Base-by-base conservation (phyloP, 1,140 invertebrate genomes). In the Pectinophora gossypiella region DNA sequence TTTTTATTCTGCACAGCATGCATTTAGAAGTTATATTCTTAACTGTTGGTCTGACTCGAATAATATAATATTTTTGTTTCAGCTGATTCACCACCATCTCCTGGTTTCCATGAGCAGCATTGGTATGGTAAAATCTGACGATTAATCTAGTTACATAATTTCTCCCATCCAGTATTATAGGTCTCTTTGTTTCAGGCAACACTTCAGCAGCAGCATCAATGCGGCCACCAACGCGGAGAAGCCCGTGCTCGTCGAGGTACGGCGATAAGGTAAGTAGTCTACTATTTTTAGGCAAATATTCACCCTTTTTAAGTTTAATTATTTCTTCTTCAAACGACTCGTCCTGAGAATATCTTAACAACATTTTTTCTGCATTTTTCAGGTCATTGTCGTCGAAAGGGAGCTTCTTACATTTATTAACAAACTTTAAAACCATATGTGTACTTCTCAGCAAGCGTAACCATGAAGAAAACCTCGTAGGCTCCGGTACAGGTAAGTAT, bases 401-500 rank as follows among this genome's bases (percentile, higher is more conserved):
- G 10, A 13, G 2, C 19, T n/a, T 43, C 19, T 22, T 43, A 19
- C 36, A 51, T 22, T 36, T 48, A 22, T 51, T 23, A 18, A 56
- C 43, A 13, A 56, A 56, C 1, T 6, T 16, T 4, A 57, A 18
- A 1, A 52, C 19, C 3, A 4, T 10, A 5, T 4, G 1, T 2
- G 45, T 57, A 15, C 44, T 1, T 16, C 55, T 35, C 3, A 51
- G 13, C 2, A 57, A 13, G 2, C 55, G 49, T n/a, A 51, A 35
- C 55, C 55, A 57, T 0, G 55, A 51, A 15, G 55, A 57, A 23
- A 57, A 57, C 19, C 46, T 18, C 0, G 10, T 19, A 0, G 46
- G 45, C 1, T 57, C 55, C 2, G 55, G 55, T 15, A 57, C 27
- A 19, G 55, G 55, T 57, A 52, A 51, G 23, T 48, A 15, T 32